These are phyloP conservation scores for Indicator maculatus DNA, from an alignment of 2,113 vertebrate genomes.

Conservation along the genomic window DNA sequence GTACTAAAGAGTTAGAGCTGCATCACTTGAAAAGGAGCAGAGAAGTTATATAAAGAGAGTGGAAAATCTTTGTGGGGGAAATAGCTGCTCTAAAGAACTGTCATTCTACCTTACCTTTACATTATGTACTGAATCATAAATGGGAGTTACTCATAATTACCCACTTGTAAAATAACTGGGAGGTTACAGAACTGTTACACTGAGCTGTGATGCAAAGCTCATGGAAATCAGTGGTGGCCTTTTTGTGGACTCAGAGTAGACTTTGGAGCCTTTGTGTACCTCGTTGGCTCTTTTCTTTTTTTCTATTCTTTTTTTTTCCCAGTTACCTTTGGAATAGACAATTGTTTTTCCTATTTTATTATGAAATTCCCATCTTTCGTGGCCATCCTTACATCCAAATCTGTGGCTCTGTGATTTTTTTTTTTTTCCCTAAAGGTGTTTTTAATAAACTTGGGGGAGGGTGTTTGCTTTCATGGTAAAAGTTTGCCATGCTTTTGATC, in stretches of 20 bases:
- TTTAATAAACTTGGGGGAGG: neutral
- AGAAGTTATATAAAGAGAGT: neutral
- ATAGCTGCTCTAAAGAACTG: neutral
- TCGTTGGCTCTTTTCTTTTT: neutral
- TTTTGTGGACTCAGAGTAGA: neutral
- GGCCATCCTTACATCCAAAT: neutral
- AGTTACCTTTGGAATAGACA: neutral
- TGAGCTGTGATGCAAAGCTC: neutral
- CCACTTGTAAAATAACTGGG: neutral
- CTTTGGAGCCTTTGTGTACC: neutral
- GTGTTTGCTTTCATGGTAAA: neutral
- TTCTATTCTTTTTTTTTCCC: neutral
- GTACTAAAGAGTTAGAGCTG: neutral
- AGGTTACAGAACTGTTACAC: neutral
- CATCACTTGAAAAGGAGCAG: neutral
- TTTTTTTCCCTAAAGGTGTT: neutral
- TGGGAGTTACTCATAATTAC: neutral
- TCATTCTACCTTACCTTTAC: neutral
- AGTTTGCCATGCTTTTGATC: neutral
- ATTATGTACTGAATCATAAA: neutral
- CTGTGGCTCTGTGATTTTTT: neutral
- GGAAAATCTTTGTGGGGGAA: neutral
- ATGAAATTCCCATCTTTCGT: neutral
- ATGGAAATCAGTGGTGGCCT: neutral
- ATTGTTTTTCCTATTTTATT: neutral